Base-by-base conservation (phyloP, 2,113 vertebrate genomes). In the Copsychus sechellarum region DNA sequence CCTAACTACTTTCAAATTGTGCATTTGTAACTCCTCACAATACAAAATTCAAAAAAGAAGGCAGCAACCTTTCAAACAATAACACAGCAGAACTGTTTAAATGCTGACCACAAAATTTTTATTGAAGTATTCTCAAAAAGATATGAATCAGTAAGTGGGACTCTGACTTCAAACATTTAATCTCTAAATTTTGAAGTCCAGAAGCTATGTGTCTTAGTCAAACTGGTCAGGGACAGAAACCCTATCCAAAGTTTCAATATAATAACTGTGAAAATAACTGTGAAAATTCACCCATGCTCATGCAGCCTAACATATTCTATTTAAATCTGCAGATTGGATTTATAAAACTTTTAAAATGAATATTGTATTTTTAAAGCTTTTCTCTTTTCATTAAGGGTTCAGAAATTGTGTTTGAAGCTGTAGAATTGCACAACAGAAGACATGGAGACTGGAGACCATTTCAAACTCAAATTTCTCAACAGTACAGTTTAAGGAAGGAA, bases 201-300 rank as follows among this genome's bases (percentile, higher is more conserved):
- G 38, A 79, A 82, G 33, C 40, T 61, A 21, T 3, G 40, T 43
- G 58, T 54, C 38, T 51, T 47, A 43, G 40, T 54, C 47, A 89
- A 64, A 81, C 9, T 1, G 2, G 22, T 62, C 40, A 87, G 38
- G 36, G 42, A 74, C 11, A 81, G 72, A 78, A 85, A 45, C 9
- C 22, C 38, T 62, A 81, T 16, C 28, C 51, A 38, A 64, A 70
- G 21, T 50, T 51, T 66, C 51, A 42, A 3, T 58, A 74, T 71
- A 6, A 0, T 57, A 78, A 81, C 28, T 2, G 1, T 43, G 29
- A 81, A n/a, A 6, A 0, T 57, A 78, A 81, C 28, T 2, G 1
- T 43, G 29, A 81, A n/a, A 84, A 84, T 71, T n/a, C 45, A 87
- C 20, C 15, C 38, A 28, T 34, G 29, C 43, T 85, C 48, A 71